Conservation (phyloP, 2,113 vertebrate species). For the Nothocercus julius region DNA sequence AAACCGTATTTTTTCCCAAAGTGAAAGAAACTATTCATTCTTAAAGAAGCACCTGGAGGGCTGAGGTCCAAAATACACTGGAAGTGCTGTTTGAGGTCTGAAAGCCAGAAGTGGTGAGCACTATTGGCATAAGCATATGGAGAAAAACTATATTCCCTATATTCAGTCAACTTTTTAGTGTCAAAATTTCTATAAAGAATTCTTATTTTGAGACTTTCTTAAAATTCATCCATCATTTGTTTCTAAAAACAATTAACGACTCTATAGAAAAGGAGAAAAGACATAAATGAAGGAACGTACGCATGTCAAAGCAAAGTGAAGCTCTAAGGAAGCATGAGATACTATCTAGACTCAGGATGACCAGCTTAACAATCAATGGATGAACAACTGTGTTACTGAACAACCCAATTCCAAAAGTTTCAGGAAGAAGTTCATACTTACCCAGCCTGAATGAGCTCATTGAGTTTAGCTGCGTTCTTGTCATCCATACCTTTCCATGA, state of each 20-base stretch:
- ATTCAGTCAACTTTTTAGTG: background rate
- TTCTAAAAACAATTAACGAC: background rate
- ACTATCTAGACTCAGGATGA: background rate
- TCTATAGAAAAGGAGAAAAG: background rate
- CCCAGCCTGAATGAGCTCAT: slow-evolving; percentile 97
- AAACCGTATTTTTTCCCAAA: background rate
- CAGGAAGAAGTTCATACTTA: slow-evolving; percentile 73
- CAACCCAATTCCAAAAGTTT: background rate
- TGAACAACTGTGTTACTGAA: background rate
- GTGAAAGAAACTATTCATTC: fast-evolving
- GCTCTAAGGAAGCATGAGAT: background rate
- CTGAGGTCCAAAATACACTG: background rate
- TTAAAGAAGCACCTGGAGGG: background rate
- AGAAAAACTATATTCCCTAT: background rate
- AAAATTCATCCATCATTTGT: background rate
- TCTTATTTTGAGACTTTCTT: background rate
- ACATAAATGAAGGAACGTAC: background rate
- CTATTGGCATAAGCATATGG: background rate
- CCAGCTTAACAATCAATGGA: background rate
- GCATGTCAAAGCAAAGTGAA: background rate
- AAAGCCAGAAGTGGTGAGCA: background rate
- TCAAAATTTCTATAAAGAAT: background rate
- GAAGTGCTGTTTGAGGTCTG: background rate
- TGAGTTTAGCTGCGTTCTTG: slow-evolving; percentile 95
- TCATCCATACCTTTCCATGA: slow-evolving; percentile 94